A percentile compares a stretch with the other conserved stretches of the same genome.
phyloP scores from a whole-genome alignment of 2,113 vertebrate genomes.

The Morphnarchus princeps region DNA sequence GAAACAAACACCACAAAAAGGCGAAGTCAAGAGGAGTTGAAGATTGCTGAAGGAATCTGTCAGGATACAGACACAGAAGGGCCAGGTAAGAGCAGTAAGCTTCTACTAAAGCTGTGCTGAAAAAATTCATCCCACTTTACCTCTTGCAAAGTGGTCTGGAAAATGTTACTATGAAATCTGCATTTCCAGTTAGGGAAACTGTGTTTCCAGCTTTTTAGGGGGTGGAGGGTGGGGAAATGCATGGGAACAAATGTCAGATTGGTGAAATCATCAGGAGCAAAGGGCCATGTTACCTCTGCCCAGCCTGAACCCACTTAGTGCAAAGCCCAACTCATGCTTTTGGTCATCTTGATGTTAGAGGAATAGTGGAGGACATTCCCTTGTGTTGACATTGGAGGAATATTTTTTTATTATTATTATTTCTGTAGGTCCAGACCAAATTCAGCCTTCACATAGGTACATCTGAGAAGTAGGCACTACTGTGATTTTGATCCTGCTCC shows the following conservation, averaged over 20 bases:
- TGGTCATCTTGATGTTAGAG: background rate
- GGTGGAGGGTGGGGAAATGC: background rate
- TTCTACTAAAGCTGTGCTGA: background rate
- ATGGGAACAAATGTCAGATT: background rate
- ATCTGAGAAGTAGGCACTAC: background rate
- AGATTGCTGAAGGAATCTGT: background rate
- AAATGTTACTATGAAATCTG: background rate
- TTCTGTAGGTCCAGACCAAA: background rate
- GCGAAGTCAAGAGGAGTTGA: background rate
- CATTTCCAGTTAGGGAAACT: background rate
- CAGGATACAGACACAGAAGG: background rate
- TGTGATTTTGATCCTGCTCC: background rate
- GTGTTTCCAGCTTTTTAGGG: background rate
- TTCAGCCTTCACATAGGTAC: background rate
- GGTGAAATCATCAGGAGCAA: background rate
- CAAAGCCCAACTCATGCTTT: background rate
- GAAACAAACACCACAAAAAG: constrained; percentile 51
- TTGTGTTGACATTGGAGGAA: background rate
- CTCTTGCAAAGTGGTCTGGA: background rate
- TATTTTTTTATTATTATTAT: background rate
- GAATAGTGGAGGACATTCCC: background rate
- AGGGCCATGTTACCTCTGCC: background rate
- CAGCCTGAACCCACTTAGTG: background rate
- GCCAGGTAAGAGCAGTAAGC: background rate
- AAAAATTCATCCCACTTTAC: background rate